Evolutionary conservation across 1,140 invertebrate genomes (phyloP), one percentile per base, ranked within the genome.

Genomic region (Harlomillsia oculata): DNA sequence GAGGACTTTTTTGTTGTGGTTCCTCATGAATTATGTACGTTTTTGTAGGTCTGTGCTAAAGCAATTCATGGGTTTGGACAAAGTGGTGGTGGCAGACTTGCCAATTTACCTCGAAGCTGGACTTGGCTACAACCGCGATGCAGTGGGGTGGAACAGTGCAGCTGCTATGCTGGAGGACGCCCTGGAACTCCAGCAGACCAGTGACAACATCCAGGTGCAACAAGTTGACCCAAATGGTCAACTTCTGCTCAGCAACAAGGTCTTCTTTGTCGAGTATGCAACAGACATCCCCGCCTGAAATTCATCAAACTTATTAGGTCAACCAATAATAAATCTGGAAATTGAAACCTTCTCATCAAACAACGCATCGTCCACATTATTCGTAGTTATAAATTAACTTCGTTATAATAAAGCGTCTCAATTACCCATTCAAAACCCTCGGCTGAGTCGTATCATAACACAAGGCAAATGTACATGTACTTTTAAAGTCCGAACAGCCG

Each of bases 91-190:
- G 20, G 64, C 60, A 8, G 45, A 65, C 49, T 57, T 65, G 25
- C 57, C 57, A 5, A 44, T 59, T 13, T 62, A 51, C 45, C 52
- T 44, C 37, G 58, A 62, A 44, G 51, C 60, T 45, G 60, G 59
- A n/a, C 57, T 62, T 4, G 64, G 64, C 21, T 62, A 51, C 53
- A 60, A 62, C 55, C 56, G 64, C 37, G 64, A 65, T 52, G 64
- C 59, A 18, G 60, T 65, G 29, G 63, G 63, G 52, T 65, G 63
- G 63, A 44, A 41, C 25, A 25, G 23, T 43, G 53, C 30, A 29
- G 26, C 36, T 32, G 41, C 29, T 34, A n/a, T n/a, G n/a, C 9
- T 44, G 5, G 18, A 11, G 13, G 45, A 51, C 9, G 30, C n/a
- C 21, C 3, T 40, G 5, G 26, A 39, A 6, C 20, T 2, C 20